Conservation (phyloP, 1,140 invertebrate species). For the Bombus soroeensis region DNA sequence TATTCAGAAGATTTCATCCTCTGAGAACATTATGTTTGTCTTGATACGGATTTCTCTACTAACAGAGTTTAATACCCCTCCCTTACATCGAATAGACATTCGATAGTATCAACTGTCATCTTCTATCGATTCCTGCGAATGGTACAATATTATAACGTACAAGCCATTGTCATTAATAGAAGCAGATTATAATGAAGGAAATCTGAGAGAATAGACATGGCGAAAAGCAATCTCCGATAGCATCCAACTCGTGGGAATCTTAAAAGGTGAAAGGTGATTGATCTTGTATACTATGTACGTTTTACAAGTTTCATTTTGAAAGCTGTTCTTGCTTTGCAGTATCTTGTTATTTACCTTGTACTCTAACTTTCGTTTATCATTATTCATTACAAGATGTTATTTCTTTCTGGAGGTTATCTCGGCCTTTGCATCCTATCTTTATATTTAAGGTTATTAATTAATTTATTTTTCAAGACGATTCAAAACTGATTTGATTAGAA, state of each 20-base stretch:
- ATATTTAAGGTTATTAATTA: neutral
- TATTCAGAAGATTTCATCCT: neutral
- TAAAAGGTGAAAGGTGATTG: constrained; percentile 4
- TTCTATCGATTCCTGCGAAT: no score
- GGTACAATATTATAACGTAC: neutral
- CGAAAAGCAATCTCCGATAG: neutral
- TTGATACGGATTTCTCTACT: neutral
- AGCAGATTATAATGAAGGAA: neutral
- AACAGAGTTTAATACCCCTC: neutral
- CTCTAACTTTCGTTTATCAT: neutral
- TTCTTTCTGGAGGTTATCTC: neutral
- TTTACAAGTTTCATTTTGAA: neutral
- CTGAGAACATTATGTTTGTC: neutral
- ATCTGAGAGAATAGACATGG: no score
- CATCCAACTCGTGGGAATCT: neutral
- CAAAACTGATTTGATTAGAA: neutral
- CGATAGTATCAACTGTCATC: no score
- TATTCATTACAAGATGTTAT: neutral
- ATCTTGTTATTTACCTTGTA: neutral
- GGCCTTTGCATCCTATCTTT: no score
- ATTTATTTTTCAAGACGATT: neutral
- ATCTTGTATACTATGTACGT: neutral
- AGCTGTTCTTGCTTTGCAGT: neutral
- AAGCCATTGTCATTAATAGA: neutral
- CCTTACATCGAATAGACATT: neutral